Conservation (phyloP, 2,113 vertebrate genomes). For the Galemys pyrenaicus region DNA sequence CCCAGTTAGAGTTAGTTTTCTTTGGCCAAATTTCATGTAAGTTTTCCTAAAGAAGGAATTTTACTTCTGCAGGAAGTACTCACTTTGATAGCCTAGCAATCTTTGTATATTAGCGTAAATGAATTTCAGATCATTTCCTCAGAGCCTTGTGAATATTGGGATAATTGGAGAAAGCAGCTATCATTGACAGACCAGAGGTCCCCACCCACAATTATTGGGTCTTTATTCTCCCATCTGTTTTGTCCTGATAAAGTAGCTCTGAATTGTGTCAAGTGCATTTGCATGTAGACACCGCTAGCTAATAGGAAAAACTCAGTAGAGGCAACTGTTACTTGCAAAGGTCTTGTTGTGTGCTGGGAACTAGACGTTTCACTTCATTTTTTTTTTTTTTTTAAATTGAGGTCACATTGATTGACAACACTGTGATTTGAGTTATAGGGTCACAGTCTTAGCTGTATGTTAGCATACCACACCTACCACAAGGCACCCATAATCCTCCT, state of each 20-base stretch:
- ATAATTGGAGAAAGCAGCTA: neutral
- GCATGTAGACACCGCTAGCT: no score
- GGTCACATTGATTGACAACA: no score
- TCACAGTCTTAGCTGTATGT: no score
- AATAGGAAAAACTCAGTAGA: no score
- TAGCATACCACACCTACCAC: no score
- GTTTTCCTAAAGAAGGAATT: neutral
- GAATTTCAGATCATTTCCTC: neutral
- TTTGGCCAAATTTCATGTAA: neutral
- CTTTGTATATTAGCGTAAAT: neutral
- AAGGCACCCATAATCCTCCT: no score
- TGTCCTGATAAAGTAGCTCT: neutral
- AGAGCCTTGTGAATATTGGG: neutral
- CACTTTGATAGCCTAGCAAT: neutral
- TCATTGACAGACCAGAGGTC: neutral
- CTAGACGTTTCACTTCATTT: neutral
- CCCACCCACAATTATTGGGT: accelerated
- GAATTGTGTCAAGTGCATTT: neutral
- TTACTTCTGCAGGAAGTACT: neutral
- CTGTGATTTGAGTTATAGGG: no score
- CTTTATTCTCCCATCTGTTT: neutral
- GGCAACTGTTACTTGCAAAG: neutral
- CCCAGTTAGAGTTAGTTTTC: neutral
- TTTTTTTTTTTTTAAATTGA: no score
- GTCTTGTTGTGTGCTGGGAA: neutral